These are phyloP conservation scores for Phthorimaea operculella DNA, from an alignment of 1,140 invertebrate genomes.

Conservation along the genomic window DNA sequence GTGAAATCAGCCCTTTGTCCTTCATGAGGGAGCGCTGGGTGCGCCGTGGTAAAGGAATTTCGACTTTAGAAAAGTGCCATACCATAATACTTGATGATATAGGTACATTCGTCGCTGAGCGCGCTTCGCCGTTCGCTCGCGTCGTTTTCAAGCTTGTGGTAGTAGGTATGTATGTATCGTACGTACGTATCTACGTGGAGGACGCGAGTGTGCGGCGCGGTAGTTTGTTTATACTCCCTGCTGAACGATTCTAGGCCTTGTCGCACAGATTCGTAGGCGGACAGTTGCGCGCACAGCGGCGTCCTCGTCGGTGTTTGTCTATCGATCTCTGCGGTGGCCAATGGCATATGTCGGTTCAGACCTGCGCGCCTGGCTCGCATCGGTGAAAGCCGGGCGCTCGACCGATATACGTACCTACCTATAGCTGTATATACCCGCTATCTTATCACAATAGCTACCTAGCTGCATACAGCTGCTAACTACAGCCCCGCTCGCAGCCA, in stretches of 20 bases:
- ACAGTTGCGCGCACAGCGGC: slow-evolving; percentile 37
- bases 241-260: slow-evolving; percentile 27
- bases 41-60: slow-evolving; percentile 59
- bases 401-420: slow-evolving; percentile 22
- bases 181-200: slow-evolving; percentile 44
- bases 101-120: slow-evolving; percentile 41
- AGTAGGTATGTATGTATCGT: slow-evolving; percentile 33
- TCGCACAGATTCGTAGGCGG: slow-evolving; percentile 21
- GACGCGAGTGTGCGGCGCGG: slow-evolving; percentile 50
- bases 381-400: slow-evolving; percentile 60
- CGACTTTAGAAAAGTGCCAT: slow-evolving; percentile 65
- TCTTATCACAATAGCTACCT: slow-evolving; percentile 44
- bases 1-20: slow-evolving; percentile 62
- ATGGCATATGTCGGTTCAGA: slow-evolving; percentile 52
- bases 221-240: slow-evolving; percentile 61
- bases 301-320: slow-evolving; percentile 62
- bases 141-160: slow-evolving; percentile 44
- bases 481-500: slow-evolving; percentile 27
- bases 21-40: slow-evolving; percentile 52
- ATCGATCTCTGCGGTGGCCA: slow-evolving; percentile 67
- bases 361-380: slow-evolving; percentile 55
- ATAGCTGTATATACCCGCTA: slow-evolving; percentile 36
- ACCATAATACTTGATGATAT: slow-evolving; percentile 62
- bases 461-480: background rate
- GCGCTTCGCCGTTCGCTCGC: slow-evolving; percentile 47